Evolutionary conservation across 2,797 vertebrate genomes (phyloP).

Genomic region (Harpagifer antarcticus): DNA sequence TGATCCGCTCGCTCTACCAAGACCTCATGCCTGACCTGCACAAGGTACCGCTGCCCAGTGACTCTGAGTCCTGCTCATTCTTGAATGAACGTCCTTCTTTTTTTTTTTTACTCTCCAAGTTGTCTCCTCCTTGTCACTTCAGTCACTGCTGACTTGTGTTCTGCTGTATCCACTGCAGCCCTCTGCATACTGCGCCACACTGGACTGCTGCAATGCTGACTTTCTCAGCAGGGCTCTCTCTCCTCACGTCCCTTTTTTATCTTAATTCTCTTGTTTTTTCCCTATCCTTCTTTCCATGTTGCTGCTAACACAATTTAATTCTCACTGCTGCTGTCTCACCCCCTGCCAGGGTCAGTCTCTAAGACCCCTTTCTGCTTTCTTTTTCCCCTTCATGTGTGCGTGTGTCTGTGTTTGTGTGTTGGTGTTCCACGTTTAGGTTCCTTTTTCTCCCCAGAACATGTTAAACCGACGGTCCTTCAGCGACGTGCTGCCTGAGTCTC

Average conservation of each 20-base stretch:
- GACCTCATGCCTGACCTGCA: slow-evolving; percentile 96
- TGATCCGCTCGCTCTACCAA: slow-evolving; percentile 97
- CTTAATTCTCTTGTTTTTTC: slow-evolving; percentile 27
- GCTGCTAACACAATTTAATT: slow-evolving; percentile 40
- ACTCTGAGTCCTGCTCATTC: neutral
- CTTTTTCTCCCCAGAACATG: slow-evolving; percentile 95
- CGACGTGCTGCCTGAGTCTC: slow-evolving; percentile 96
- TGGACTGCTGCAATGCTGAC: slow-evolving; percentile 76
- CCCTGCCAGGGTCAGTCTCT: slow-evolving; percentile 69
- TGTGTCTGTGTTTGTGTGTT: slow-evolving; percentile 25
- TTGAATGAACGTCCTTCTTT: neutral
- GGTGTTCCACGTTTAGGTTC: slow-evolving; percentile 82
- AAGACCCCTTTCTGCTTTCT: slow-evolving; percentile 72
- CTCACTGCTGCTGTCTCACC: slow-evolving; percentile 50
- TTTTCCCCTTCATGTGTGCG: slow-evolving; percentile 21
- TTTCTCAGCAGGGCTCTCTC: slow-evolving; percentile 67
- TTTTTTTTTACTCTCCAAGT: neutral
- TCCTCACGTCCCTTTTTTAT: slow-evolving; percentile 52
- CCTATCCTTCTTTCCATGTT: slow-evolving; percentile 15
- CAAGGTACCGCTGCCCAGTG: slow-evolving; percentile 85
- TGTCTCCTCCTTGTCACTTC: slow-evolving; percentile 40
- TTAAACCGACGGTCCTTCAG: slow-evolving; percentile 97
- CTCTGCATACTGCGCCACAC: slow-evolving; percentile 74
- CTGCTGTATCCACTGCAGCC: slow-evolving; percentile 72
- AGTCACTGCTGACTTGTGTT: slow-evolving; percentile 51